Conservation (phyloP, 2,888 invertebrate species). For the Chrysomela aeneicollis region DNA sequence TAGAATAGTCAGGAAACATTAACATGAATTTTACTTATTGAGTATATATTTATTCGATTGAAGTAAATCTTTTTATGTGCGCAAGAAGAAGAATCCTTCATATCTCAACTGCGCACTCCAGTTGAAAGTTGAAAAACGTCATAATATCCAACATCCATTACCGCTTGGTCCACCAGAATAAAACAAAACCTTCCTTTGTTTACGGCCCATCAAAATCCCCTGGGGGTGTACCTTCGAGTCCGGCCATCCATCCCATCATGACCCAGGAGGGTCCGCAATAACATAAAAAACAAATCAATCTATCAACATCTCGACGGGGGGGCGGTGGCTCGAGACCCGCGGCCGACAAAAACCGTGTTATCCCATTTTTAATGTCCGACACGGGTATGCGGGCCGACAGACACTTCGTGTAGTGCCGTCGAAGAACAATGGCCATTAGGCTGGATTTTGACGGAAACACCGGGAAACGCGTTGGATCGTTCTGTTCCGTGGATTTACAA, state of each 20-base stretch:
- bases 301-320: conserved; percentile 59
- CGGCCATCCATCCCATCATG: no score
- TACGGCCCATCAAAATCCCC: conserved; percentile 8
- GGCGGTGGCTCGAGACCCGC: conserved; percentile 49
- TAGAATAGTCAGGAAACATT: no score
- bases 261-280: conserved; percentile 32
- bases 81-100: no score
- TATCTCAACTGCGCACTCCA: no score
- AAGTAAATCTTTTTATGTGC: no score
- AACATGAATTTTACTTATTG: no score
- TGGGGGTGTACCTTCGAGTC: conserved; percentile 12
- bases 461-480: conserved; percentile 5
- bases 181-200: conserved; percentile 8
- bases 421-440: conserved; percentile 40
- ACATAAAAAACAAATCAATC: conserved; percentile 61
- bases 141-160: no score
- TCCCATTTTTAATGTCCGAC: conserved; percentile 56
- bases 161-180: background rate
- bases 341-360: conserved; percentile 61
- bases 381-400: conserved; percentile 39
- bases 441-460: conserved; percentile 26
- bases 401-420: conserved; percentile 35
- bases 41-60: no score
- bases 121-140: no score
- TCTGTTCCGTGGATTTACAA: conserved; percentile 6